phyloP scores from a whole-genome alignment of 2,797 vertebrate genomes.

The Centroberyx gerrardi region DNA sequence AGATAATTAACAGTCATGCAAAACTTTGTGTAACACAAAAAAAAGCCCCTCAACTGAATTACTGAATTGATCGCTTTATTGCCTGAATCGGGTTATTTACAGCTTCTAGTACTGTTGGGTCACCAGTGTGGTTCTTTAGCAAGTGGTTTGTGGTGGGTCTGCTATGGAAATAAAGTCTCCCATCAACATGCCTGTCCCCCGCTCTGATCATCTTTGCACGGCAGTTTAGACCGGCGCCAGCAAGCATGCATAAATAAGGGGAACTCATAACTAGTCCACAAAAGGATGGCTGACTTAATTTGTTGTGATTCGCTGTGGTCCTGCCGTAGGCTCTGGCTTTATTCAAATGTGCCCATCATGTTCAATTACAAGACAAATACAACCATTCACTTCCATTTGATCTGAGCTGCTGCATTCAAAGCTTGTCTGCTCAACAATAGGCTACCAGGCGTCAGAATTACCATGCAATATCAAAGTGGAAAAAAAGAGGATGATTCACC shows the following conservation, averaged over 20 bases:
- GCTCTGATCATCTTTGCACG: conserved; percentile 45
- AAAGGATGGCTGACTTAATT: conserved; percentile 83
- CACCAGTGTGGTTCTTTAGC: conserved; percentile 16
- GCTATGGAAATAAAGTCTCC: conserved; percentile 31
- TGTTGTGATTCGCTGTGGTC: conserved; percentile 78
- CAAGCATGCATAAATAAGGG: conserved; percentile 80
- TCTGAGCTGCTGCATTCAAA: conserved; percentile 40
- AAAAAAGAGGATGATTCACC: conserved; percentile 35
- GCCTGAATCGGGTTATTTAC: conserved; percentile 17
- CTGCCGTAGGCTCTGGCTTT: conserved; percentile 77
- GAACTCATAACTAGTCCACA: conserved; percentile 79
- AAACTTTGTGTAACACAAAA: background rate
- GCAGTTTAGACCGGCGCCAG: conserved; percentile 70
- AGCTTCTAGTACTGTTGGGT: background rate
- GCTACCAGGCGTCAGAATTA: conserved; percentile 20
- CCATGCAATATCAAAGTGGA: conserved; percentile 49
- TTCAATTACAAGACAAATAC: conserved; percentile 87
- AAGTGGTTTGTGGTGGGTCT: conserved; percentile 44
- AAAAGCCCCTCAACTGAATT: background rate
- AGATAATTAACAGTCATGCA: conserved; percentile 1
- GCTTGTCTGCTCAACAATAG: conserved; percentile 35
- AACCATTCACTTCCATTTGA: conserved; percentile 44
- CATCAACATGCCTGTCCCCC: background rate
- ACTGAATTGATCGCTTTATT: background rate
- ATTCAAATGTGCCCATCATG: conserved; percentile 84